phyloP scores from a whole-genome alignment of 2,888 invertebrate species.

The Zhengitettix transpicula region DNA sequence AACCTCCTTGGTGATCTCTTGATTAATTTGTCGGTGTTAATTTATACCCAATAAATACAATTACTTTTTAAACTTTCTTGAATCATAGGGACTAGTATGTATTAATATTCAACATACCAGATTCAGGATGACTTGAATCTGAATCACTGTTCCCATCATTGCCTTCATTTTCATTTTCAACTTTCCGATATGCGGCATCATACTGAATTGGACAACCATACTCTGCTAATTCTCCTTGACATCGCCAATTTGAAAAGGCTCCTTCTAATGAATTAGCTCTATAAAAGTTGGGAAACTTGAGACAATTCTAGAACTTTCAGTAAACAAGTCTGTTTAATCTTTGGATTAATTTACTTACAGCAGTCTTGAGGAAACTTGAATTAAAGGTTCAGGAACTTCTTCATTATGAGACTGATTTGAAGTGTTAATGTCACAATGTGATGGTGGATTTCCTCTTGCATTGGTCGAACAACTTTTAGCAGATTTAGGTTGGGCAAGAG shows the following conservation, averaged over 20 bases:
- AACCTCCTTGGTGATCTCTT: too few relatives aligned
- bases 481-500: neutral
- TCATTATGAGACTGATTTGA: neutral
- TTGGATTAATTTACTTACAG: conserved; percentile 18
- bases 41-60: too few relatives aligned
- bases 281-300: neutral
- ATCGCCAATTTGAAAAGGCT: conserved; percentile 26
- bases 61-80: too few relatives aligned
- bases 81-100: too few relatives aligned
- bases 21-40: too few relatives aligned
- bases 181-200: conserved; percentile 41
- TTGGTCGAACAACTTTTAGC: neutral
- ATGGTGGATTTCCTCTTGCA: conserved; percentile 32
- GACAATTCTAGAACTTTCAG: too few relatives aligned
- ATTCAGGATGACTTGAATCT: conserved; percentile 7
- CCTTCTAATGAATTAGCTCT: conserved; percentile 18
- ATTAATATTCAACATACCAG: conserved; percentile 21
- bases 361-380: conserved; percentile 22
- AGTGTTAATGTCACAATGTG: conserved; percentile 30
- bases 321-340: too few relatives aligned
- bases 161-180: conserved; percentile 22
- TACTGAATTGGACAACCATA: conserved; percentile 42
- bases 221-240: conserved; percentile 28
- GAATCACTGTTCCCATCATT: conserved; percentile 18
- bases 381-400: conserved; percentile 3